Conservation (phyloP, 2,113 vertebrate species). For the Climacteris rufus region DNA sequence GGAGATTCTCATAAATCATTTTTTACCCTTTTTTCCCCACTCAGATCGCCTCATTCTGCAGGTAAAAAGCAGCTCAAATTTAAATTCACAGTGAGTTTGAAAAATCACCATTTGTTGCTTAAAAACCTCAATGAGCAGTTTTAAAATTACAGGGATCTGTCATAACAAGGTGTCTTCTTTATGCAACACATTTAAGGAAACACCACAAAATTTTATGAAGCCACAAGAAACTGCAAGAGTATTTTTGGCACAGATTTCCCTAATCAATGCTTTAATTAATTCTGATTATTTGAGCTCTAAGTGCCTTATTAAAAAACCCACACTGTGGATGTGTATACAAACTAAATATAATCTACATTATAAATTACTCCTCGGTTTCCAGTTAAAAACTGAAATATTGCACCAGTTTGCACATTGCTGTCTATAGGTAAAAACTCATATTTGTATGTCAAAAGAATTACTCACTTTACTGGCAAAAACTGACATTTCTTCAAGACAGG, state of each 20-base stretch:
- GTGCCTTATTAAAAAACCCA: fast-evolving
- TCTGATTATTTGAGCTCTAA: not conserved
- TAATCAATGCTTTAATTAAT: not conserved
- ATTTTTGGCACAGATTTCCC: not conserved
- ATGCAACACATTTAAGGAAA: not conserved
- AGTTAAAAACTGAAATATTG: not conserved
- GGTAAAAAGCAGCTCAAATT: not conserved
- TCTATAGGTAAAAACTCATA: not conserved
- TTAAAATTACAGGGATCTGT: not conserved
- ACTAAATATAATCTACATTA: not conserved
- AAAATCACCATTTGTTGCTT: not conserved
- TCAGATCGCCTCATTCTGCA: not conserved
- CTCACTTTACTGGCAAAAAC: not conserved
- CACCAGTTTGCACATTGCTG: not conserved
- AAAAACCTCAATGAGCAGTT: not conserved
- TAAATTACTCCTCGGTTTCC: not conserved
- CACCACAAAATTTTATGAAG: not conserved
- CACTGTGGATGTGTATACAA: not conserved
- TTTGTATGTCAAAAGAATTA: not conserved
- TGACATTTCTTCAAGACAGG: not conserved
- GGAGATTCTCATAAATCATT: not conserved
- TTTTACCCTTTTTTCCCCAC: not conserved
- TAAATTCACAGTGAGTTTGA: not conserved
- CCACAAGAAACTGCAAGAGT: not conserved
- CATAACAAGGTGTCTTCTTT: not conserved